phyloP scores from a whole-genome alignment of 2,113 vertebrate genomes.

The Ranitomeya variabilis region DNA sequence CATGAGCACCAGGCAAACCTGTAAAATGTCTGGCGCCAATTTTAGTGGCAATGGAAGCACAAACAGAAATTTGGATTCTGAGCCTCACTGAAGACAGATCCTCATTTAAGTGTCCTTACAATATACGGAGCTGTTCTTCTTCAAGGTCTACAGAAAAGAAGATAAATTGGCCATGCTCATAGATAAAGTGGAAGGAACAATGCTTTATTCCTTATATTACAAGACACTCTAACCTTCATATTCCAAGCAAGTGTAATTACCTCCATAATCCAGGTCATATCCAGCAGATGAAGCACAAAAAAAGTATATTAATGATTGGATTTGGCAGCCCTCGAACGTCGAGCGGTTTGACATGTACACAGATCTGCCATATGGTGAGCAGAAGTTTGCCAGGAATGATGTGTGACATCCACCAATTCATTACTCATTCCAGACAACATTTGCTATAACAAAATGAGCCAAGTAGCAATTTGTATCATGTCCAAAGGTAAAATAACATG shows the following conservation, averaged over 20 bases:
- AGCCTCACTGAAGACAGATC: not conserved
- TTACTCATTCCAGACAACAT: constrained; percentile 45
- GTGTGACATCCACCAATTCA: constrained; percentile 36
- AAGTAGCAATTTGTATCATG: constrained; percentile 41
- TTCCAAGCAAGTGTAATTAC: constrained; percentile 25
- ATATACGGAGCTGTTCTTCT: not conserved
- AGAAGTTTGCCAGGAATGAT: constrained; percentile 42
- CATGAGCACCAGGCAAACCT: not conserved
- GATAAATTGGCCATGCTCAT: not conserved
- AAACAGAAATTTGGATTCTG: too few species aligned
- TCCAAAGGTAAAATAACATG: constrained; percentile 49
- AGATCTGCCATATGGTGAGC: constrained; percentile 36
- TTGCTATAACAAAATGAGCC: constrained; percentile 3
- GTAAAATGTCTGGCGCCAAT: not conserved
- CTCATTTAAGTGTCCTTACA: too few species aligned
- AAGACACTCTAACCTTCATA: constrained; percentile 3
- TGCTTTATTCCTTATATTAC: not conserved
- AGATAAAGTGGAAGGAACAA: not conserved
- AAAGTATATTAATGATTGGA: constrained; percentile 33
- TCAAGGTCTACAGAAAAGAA: not conserved
- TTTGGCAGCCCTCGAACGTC: constrained; percentile 13
- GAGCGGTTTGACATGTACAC: constrained; percentile 23
- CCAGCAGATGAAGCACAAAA: constrained; percentile 18
- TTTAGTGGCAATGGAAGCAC: too few species aligned
- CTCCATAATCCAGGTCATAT: constrained; percentile 25